Evolutionary conservation across 2,113 vertebrate species (phyloP).

Genomic region (Ranitomeya imitator): DNA sequence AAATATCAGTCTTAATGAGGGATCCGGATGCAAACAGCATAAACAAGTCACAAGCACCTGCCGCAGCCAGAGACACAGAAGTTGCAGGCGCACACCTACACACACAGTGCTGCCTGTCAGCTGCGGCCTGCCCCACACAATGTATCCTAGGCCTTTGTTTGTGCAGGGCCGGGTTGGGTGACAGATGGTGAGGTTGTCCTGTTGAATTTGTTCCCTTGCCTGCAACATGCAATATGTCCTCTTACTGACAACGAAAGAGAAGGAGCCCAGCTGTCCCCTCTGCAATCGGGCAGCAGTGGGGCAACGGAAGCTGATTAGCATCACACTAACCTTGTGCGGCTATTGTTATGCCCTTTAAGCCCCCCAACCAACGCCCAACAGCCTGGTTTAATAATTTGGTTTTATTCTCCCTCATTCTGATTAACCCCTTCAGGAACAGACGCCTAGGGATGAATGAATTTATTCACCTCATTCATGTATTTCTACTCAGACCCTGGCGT

Average conservation of each 20-base stretch:
- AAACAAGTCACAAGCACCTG: constrained; percentile 31
- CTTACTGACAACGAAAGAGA: constrained; percentile 71
- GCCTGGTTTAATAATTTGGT: constrained; percentile 57
- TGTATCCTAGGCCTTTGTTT: constrained; percentile 78
- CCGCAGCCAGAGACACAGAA: not conserved
- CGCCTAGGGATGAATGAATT: not conserved
- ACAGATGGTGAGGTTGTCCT: constrained; percentile 88
- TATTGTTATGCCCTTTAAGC: constrained; percentile 56
- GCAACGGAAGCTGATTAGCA: constrained; percentile 71
- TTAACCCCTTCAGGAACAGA: constrained; percentile 33
- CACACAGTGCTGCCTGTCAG: constrained; percentile 47
- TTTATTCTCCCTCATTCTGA: constrained; percentile 57
- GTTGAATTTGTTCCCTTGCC: constrained; percentile 88
- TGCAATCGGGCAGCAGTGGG: constrained; percentile 72
- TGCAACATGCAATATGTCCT: constrained; percentile 86
- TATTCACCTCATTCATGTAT: not conserved
- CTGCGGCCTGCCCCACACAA: constrained; percentile 63
- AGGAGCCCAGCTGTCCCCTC: constrained; percentile 85
- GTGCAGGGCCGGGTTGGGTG: constrained; percentile 73
- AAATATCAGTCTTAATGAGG: constrained; percentile 25
- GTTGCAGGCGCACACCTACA: constrained; percentile 35
- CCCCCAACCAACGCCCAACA: constrained; percentile 5
- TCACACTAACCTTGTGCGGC: constrained; percentile 66
- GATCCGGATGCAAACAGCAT: constrained; percentile 1
- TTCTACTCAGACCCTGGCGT: not conserved